A percentile compares a stretch with the other conserved stretches of the same genome.
These are phyloP conservation scores for Iselma pallidipennis DNA, from an alignment of 2,888 invertebrate genomes.

Conservation along the genomic window DNA sequence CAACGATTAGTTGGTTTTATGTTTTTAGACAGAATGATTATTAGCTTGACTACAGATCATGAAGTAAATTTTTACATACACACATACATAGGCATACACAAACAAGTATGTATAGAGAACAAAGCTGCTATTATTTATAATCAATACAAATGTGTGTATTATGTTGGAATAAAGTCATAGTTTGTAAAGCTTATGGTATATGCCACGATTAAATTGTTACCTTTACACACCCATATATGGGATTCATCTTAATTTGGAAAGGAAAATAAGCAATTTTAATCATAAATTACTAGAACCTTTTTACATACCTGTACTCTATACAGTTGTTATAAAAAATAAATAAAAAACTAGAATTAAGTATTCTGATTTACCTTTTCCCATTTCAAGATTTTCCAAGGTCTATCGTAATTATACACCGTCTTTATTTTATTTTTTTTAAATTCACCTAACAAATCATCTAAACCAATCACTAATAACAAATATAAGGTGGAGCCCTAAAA, in stretches of 20 bases:
- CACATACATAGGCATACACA: too few relatives aligned
- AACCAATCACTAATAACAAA: too few relatives aligned
- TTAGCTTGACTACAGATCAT: conserved; percentile 34
- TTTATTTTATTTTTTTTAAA: too few relatives aligned
- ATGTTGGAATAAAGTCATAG: too few relatives aligned
- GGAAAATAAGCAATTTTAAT: background rate
- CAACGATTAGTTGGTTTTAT: conserved; percentile 38
- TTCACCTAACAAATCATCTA: too few relatives aligned
- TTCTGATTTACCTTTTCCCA: background rate
- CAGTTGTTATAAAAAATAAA: background rate
- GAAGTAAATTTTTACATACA: too few relatives aligned
- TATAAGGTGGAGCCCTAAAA: too few relatives aligned
- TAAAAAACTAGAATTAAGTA: background rate
- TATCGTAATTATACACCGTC: background rate
- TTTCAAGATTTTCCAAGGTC: background rate
- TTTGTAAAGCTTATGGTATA: background rate
- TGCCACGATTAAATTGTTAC: background rate
- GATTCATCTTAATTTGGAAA: conserved; percentile 1
- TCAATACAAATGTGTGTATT: too few relatives aligned
- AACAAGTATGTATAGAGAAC: too few relatives aligned
- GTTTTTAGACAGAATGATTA: conserved; percentile 39
- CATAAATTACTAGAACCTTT: too few relatives aligned
- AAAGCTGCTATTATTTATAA: too few relatives aligned
- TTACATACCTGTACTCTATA: too few relatives aligned
- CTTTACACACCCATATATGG: background rate